phyloP scores from a whole-genome alignment of 2,797 vertebrate genomes.

The Amblyraja radiata region DNA sequence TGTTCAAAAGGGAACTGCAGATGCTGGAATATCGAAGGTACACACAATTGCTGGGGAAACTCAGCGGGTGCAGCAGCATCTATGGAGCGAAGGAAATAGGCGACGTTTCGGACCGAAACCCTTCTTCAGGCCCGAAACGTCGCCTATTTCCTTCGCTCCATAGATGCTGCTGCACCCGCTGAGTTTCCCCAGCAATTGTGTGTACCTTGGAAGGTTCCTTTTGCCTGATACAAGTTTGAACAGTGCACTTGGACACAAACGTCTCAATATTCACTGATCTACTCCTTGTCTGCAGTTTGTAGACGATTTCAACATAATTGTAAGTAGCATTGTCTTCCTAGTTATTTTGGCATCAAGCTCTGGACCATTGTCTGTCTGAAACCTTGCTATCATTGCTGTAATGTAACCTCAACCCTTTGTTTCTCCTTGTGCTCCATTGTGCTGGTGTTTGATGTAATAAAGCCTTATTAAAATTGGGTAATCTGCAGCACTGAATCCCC shows the following conservation, averaged over 20 bases:
- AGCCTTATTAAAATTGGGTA: background rate
- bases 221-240: background rate
- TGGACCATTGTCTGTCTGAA: background rate
- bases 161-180: too few relatives aligned
- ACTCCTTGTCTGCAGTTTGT: background rate
- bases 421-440: background rate
- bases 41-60: too few relatives aligned
- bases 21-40: too few relatives aligned
- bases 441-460: slow-evolving; percentile 13
- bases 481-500: background rate
- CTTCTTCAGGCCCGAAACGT: too few relatives aligned
- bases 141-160: too few relatives aligned
- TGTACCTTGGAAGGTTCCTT: too few relatives aligned
- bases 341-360: background rate
- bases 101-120: too few relatives aligned
- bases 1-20: too few relatives aligned
- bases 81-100: too few relatives aligned
- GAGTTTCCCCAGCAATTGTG: too few relatives aligned
- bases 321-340: background rate
- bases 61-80: too few relatives aligned
- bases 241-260: too few relatives aligned
- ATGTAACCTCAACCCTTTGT: background rate
- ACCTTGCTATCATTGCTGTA: background rate
- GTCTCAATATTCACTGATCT: background rate
- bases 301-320: background rate